phyloP scores from a whole-genome alignment of 2,888 invertebrate species.

The Chrysolina oricalcia region DNA sequence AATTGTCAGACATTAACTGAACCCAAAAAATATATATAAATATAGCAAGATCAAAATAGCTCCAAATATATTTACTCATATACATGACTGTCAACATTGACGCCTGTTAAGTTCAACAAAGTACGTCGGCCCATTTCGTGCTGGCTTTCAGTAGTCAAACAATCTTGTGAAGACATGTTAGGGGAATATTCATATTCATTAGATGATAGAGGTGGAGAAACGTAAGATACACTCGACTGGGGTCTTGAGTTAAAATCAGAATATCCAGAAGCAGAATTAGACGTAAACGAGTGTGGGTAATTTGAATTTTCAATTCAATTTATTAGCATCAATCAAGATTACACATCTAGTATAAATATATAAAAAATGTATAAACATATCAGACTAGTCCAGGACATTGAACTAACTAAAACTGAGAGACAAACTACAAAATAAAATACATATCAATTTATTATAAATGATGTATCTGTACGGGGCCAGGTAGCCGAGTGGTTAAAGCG shows the following conservation, averaged over 20 bases:
- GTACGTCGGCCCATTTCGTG: conserved; percentile 4
- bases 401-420: too few species aligned
- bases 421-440: too few species aligned
- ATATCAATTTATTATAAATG: too few species aligned
- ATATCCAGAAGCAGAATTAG: conserved; percentile 12
- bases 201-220: conserved; percentile 14
- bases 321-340: too few species aligned
- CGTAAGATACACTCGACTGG: conserved; percentile 7
- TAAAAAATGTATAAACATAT: too few species aligned
- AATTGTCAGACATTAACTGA: background rate
- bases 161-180: background rate
- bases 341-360: too few species aligned
- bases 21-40: background rate
- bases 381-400: too few species aligned
- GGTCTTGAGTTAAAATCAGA: conserved; percentile 11
- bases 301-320: too few species aligned
- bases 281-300: conserved; percentile 18
- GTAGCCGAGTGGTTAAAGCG: too few species aligned
- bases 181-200: conserved; percentile 8
- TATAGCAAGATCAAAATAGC: background rate
- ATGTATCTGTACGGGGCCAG: too few species aligned
- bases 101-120: conserved; percentile 5
- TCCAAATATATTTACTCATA: conserved; percentile 7
- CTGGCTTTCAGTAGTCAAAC: conserved; percentile 7
- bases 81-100: conserved; percentile 2